Percentiles rank a stretch among this genome's conserved stretches.
These are phyloP conservation scores for Drosophila kohkoa DNA, from an alignment of 1,140 invertebrate species.

Conservation along the genomic window DNA sequence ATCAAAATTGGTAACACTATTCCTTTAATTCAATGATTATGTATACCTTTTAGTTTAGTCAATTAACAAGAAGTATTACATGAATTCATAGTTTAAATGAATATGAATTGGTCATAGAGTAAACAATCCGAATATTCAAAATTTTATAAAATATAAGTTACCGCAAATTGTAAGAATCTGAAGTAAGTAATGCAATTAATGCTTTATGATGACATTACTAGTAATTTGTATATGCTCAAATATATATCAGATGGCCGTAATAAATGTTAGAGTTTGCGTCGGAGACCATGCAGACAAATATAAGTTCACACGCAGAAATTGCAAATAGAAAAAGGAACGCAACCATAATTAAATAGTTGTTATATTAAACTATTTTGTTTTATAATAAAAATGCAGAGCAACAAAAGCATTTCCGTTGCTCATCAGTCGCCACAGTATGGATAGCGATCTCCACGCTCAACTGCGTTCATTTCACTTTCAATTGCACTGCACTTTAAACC, in stretches of 20 bases:
- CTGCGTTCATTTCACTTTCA: conserved; percentile 67
- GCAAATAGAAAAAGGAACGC: conserved; percentile 8
- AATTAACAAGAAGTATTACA: too few relatives aligned
- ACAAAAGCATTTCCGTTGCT: conserved; percentile 70
- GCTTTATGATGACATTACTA: too few relatives aligned
- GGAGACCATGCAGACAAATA: neutral
- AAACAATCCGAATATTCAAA: too few relatives aligned
- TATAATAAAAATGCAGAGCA: conserved; percentile 64
- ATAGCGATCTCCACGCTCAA: conserved; percentile 4
- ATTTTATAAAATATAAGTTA: too few relatives aligned
- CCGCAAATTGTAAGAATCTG: too few relatives aligned
- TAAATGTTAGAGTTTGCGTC: neutral
- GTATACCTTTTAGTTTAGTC: too few relatives aligned
- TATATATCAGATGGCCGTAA: neutral
- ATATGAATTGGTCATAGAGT: too few relatives aligned
- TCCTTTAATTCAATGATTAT: too few relatives aligned
- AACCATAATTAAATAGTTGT: conserved; percentile 43
- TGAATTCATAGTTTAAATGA: too few relatives aligned
- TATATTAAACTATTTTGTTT: conserved; percentile 29
- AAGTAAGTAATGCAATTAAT: too few relatives aligned
- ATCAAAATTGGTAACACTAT: too few relatives aligned
- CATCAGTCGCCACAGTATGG: conserved; percentile 31
- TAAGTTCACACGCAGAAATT: conserved; percentile 22
- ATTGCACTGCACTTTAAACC: conserved; percentile 61
- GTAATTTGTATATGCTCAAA: too few relatives aligned